phyloP scores from a whole-genome alignment of 1,140 invertebrate species.

The Drosophila ambigua region DNA sequence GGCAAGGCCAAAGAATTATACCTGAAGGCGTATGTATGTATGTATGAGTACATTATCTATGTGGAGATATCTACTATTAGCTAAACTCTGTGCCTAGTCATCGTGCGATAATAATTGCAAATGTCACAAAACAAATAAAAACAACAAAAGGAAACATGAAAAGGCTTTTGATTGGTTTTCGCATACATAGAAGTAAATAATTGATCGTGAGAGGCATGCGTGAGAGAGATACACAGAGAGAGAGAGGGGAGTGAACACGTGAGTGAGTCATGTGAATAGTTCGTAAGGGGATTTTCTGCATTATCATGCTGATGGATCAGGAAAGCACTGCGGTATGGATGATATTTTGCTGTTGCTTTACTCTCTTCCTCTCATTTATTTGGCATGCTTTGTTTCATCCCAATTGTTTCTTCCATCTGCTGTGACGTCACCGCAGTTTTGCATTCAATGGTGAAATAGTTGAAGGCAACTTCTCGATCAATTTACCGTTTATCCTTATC shows the following conservation, averaged over 20 bases:
- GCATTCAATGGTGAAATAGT: constrained; percentile 46
- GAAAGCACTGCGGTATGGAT: constrained; percentile 33
- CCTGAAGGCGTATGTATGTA: constrained; percentile 37
- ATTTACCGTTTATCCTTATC: not conserved
- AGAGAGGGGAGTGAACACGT: constrained; percentile 1
- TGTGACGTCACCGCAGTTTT: constrained; percentile 32
- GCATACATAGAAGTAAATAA: constrained; percentile 37
- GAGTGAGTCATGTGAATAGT: constrained; percentile 47
- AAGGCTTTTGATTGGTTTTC: constrained; percentile 37
- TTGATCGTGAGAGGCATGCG: constrained; percentile 51
- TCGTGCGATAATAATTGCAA: constrained; percentile 49
- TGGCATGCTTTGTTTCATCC: constrained; percentile 2
- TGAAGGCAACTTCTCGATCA: not conserved
- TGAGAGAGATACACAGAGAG: not conserved
- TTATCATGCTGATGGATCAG: constrained; percentile 54
- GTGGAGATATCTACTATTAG: not conserved
- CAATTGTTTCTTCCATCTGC: constrained; percentile 1
- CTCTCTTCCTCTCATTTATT: constrained; percentile 12
- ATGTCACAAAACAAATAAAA: constrained; percentile 26
- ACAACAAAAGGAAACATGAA: constrained; percentile 19
- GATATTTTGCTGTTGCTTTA: constrained; percentile 40
- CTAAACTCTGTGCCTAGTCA: constrained; percentile 19
- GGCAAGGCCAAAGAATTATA: constrained; percentile 30
- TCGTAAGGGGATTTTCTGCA: constrained; percentile 46
- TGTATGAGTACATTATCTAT: constrained; percentile 3